Base-by-base conservation (phyloP, 2,113 vertebrate genomes). In the Leptocoma aspasia region DNA sequence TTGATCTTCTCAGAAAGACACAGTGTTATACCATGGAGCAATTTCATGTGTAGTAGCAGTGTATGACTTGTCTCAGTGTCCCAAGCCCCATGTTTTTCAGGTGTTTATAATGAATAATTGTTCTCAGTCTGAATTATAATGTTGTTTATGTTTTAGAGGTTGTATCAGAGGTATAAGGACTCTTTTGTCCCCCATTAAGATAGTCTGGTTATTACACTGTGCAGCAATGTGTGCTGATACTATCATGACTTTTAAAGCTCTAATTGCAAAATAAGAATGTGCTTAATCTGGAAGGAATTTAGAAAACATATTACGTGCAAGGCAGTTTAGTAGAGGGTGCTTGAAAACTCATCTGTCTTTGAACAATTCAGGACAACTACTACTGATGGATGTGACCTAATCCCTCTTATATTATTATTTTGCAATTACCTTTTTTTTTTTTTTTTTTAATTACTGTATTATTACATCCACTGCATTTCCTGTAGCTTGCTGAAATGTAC, bases 1-100 rank as follows among this genome's bases (percentile, higher is more conserved):
- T 10, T 10, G 15, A 0, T 11, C 16, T 54, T 80, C 35, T 59
- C 24, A 63, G 42, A 77, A 73, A 41, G n/a, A 24, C 13, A 27
- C 10, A 5, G 15, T n/a, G 26, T 59, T 86, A 81, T 22, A 26
- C 6, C 8, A 3, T 20, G 47, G 21, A 47, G n/a, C 23, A 77
- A 31, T 83, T 47, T 83, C 11, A 10, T 69, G 12, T 47, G 26
- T 56, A 69, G 13, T 23, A 52, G 64, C 49, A 72, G 31, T 12
- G 5, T 39, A 24, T 24, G 14, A 37, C 14, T 71, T 92, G 33
- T 24, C 19, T 39, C 33, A 4, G 4, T 79, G 50, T 80, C 66
- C 53, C 27, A 59, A 49, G 9, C 6, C 41, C 0, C 0, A 0
- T 31, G 26, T 35, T 44, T 69, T 60, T 45, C 24, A 44, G 11